Percentiles rank a stretch among this genome's conserved stretches.
Conservation (phyloP, 2,797 vertebrate genomes). For the Dicrostonyx torquatus region DNA sequence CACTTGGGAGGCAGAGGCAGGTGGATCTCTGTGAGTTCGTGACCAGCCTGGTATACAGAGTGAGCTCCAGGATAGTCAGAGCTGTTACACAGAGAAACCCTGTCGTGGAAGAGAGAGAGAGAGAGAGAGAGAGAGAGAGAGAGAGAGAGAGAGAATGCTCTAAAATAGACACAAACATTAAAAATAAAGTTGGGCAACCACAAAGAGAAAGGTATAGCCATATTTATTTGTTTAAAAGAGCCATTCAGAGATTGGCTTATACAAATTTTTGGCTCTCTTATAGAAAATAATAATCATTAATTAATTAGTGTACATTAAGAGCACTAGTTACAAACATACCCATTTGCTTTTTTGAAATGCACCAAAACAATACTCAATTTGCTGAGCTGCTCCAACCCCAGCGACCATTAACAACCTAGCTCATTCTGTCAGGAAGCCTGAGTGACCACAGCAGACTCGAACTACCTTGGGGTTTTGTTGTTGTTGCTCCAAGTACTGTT, state of each 20-base stretch:
- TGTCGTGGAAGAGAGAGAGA: no score
- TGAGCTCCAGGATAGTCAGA: no score
- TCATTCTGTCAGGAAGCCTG: neutral
- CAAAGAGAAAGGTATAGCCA: neutral
- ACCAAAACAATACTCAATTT: slow-evolving; percentile 7
- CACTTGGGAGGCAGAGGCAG: no score
- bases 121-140: no score
- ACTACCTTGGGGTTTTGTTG: no score
- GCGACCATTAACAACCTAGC: neutral
- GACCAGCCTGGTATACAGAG: no score
- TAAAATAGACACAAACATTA: neutral
- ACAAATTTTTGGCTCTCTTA: neutral
- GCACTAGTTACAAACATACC: neutral
- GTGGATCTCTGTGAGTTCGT: no score
- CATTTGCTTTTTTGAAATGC: slow-evolving; percentile 2
- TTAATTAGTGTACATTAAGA: neutral
- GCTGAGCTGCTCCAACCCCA: neutral
- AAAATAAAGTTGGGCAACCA: neutral
- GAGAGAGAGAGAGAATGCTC: neutral
- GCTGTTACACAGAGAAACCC: no score
- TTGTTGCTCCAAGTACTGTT: neutral
- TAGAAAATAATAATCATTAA: slow-evolving; percentile 16
- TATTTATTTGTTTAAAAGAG: neutral
- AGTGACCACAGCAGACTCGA: neutral
- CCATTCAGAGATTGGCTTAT: slow-evolving; percentile 3